These are phyloP conservation scores for Pseudorhiza aurosa DNA, from an alignment of 30 jellyfish, hydroid and myxozoan genomes.

Conservation along the genomic window DNA sequence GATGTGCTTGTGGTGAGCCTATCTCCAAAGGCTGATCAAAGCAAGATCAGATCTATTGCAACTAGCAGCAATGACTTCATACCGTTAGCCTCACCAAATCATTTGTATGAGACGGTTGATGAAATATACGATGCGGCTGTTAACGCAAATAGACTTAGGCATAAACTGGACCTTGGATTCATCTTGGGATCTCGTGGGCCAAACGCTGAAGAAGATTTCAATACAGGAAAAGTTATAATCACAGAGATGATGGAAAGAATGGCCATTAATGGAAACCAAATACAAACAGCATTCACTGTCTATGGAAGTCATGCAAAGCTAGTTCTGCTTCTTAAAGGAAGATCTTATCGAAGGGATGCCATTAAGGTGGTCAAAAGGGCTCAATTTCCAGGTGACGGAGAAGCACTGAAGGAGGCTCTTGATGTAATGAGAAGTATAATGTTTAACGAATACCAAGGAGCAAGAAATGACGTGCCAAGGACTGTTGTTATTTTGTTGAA, in stretches of 20 bases:
- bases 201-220: conserved; percentile 25
- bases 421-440: conserved; percentile 17
- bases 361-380: background rate
- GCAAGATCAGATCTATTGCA: background rate
- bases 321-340: conserved; percentile 4
- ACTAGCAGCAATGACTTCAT: conserved; percentile 3
- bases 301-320: conserved; percentile 55
- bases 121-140: background rate
- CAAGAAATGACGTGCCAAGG: conserved; percentile 52
- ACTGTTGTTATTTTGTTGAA: conserved; percentile 60
- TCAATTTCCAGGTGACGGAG: background rate
- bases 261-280: conserved; percentile 20
- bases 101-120: background rate
- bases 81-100: background rate
- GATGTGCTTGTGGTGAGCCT: conserved; percentile 12
- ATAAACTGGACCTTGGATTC: conserved; percentile 62
- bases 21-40: conserved; percentile 2
- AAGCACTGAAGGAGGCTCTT: conserved; percentile 35
- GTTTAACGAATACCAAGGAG: conserved; percentile 42
- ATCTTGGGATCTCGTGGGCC: conserved; percentile 56
- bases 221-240: background rate
- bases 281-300: conserved; percentile 32
- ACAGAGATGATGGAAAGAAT: background rate
- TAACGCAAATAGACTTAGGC: background rate
- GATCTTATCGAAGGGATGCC: background rate